Evolutionary conservation across 2,113 vertebrate species (phyloP).

Genomic region (Melanerpes aurifrons): DNA sequence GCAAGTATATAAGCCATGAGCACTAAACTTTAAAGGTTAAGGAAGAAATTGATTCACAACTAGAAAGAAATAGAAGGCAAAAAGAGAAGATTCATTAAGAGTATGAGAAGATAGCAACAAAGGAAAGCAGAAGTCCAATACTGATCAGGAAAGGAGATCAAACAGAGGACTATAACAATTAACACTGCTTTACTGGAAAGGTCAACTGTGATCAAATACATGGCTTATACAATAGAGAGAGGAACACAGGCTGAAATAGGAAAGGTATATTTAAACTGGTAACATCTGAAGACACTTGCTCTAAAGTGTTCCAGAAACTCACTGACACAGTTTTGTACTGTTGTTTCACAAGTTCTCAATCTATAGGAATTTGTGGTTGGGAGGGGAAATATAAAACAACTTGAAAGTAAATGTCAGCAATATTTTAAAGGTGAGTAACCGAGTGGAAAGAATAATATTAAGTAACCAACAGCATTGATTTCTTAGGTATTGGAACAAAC

Average conservation of each 20-base stretch:
- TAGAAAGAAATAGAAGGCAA: background rate
- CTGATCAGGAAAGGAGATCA: background rate
- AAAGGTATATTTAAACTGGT: background rate
- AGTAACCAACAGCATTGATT: background rate
- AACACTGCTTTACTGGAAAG: background rate
- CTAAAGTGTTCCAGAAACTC: background rate
- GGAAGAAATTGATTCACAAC: fast-evolving
- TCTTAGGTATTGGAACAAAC: background rate
- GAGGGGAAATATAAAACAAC: background rate
- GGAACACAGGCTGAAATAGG: background rate
- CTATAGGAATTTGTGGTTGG: background rate
- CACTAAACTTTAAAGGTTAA: background rate
- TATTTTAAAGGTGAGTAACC: background rate
- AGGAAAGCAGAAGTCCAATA: background rate
- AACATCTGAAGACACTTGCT: background rate
- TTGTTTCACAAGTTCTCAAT: background rate
- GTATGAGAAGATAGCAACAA: background rate
- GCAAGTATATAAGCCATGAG: background rate
- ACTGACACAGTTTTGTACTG: background rate
- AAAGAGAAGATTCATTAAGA: background rate
- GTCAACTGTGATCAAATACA: background rate
- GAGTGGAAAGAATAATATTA: background rate
- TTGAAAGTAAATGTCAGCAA: background rate
- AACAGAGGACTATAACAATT: background rate
- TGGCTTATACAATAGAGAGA: background rate